Percentiles rank a stretch among this genome's conserved stretches.
Conservation (phyloP, 1,140 invertebrate species). For the Drosophila kanapiae region DNA sequence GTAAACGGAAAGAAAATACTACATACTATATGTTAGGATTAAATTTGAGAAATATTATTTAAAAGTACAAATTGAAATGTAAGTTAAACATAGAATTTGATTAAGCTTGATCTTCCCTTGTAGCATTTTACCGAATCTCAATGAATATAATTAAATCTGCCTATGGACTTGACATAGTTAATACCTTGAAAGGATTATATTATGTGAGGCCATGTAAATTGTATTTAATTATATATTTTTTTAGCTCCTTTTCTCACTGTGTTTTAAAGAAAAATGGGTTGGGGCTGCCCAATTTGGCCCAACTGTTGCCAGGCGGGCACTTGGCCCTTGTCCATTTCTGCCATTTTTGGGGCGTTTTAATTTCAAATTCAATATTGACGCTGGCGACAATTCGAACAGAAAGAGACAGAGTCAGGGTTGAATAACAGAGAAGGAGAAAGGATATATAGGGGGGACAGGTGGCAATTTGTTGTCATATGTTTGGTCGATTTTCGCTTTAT, state of each 20-base stretch:
- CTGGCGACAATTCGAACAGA: slow-evolving; percentile 37
- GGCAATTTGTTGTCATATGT: slow-evolving; percentile 72
- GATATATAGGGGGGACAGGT: background rate
- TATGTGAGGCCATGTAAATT: too few relatives aligned
- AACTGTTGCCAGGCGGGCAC: slow-evolving; percentile 64
- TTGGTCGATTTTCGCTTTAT: slow-evolving; percentile 69
- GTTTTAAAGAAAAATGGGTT: background rate
- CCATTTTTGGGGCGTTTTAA: slow-evolving; percentile 70
- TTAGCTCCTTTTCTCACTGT: background rate
- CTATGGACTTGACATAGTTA: too few relatives aligned
- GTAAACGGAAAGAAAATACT: background rate
- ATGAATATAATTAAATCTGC: too few relatives aligned
- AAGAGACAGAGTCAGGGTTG: background rate
- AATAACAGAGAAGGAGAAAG: background rate
- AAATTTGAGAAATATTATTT: background rate
- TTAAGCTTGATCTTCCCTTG: too few relatives aligned
- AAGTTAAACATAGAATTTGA: too few relatives aligned
- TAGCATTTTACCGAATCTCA: too few relatives aligned
- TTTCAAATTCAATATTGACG: slow-evolving; percentile 83
- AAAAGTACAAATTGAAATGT: background rate
- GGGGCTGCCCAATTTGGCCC: slow-evolving; percentile 65
- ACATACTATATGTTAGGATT: background rate
- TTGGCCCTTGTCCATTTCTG: slow-evolving; percentile 51
- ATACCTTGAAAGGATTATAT: background rate
- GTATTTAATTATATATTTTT: background rate